These are phyloP conservation scores for Mythimna loreyi DNA, from an alignment of 2,888 invertebrate genomes.

Conservation along the genomic window DNA sequence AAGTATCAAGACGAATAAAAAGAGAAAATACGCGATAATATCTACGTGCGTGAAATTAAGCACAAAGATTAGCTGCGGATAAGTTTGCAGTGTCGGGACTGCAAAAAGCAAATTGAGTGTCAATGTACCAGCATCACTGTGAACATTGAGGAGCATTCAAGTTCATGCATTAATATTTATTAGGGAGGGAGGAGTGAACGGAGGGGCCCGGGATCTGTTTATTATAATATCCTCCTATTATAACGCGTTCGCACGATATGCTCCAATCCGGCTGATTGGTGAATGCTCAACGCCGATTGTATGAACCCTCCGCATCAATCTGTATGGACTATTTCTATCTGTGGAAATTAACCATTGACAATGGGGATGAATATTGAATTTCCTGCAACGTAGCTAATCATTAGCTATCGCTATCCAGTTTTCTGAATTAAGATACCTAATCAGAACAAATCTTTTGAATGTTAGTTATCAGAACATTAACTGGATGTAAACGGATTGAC, in stretches of 20 bases:
- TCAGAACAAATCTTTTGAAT: constrained; percentile 11
- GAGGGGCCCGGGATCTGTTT: constrained; percentile 89
- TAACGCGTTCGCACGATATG: constrained; percentile 89
- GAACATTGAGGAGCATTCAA: constrained; percentile 84
- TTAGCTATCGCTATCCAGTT: constrained; percentile 26
- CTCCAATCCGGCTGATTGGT: constrained; percentile 80
- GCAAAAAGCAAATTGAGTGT: constrained; percentile 87
- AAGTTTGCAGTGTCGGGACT: constrained; percentile 65
- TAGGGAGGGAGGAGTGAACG: constrained; percentile 80
- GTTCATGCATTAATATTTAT: constrained; percentile 90
- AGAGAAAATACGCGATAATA: constrained; percentile 31
- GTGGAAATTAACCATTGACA: constrained; percentile 25
- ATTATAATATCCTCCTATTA: constrained; percentile 90
- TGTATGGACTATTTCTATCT: constrained; percentile 31
- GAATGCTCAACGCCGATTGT: constrained; percentile 67
- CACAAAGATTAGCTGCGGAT: constrained; percentile 65
- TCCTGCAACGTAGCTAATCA: constrained; percentile 13
- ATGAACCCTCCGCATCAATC: constrained; percentile 53
- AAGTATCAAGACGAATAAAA: constrained; percentile 25
- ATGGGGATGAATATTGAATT: constrained; percentile 36
- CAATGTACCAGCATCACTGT: constrained; percentile 89
- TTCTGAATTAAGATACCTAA: constrained; percentile 13
- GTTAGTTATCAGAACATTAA: constrained; percentile 38
- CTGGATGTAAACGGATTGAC: constrained; percentile 64
- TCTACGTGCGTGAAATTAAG: constrained; percentile 30